Evolutionary conservation across 2,113 vertebrate species (phyloP).

Genomic region (Falcunculus frontatus): DNA sequence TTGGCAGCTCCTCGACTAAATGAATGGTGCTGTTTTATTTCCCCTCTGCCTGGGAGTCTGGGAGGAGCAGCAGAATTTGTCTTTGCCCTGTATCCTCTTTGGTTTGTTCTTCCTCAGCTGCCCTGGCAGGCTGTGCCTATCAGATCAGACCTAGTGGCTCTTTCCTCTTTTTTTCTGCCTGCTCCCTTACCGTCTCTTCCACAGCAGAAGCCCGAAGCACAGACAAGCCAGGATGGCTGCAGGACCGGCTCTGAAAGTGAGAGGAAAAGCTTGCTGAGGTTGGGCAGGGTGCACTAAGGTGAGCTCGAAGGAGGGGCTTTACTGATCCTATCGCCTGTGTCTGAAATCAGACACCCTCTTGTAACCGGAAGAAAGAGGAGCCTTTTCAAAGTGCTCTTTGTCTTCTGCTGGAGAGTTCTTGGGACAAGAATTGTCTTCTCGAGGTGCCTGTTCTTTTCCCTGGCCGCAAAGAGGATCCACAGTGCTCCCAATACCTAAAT

Average conservation of each 20-base stretch:
- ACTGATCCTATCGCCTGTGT: accelerated
- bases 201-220: neutral
- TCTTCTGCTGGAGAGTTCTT: neutral
- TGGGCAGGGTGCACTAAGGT: neutral
- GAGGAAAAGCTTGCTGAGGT: neutral
- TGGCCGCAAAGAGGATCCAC: neutral
- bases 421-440: accelerated
- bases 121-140: accelerated
- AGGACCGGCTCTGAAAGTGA: neutral
- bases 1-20: neutral
- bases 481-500: neutral
- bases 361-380: neutral
- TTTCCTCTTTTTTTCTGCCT: neutral
- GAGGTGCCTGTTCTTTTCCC: neutral
- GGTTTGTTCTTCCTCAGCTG: neutral
- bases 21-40: neutral
- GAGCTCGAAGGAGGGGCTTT: neutral
- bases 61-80: neutral
- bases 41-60: neutral
- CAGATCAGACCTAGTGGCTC: neutral
- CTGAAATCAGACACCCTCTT: neutral
- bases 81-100: neutral
- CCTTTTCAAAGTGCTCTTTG: neutral
- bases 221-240: neutral
- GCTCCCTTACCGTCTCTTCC: accelerated